Conservation (phyloP, 2,113 vertebrate genomes). For the Pollimyrus isidori region DNA sequence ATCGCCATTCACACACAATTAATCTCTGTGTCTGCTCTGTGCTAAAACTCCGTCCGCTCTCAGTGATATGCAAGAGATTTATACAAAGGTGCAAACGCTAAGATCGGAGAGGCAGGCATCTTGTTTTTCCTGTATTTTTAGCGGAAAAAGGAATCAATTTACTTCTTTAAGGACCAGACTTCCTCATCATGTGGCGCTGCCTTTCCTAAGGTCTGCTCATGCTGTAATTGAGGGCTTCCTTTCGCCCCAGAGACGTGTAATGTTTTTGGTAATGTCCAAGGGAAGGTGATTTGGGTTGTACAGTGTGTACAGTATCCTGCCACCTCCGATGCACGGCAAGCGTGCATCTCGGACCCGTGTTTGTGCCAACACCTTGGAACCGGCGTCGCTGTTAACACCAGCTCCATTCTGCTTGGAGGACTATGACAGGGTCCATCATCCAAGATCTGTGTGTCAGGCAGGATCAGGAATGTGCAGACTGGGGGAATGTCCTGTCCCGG, state of each 20-base stretch:
- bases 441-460: background rate
- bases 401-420: background rate
- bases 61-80: background rate
- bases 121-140: background rate
- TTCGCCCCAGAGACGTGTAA: background rate
- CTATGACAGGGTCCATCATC: background rate
- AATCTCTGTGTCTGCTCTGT: background rate
- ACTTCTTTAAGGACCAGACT: background rate
- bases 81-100: background rate
- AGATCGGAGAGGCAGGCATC: background rate
- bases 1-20: background rate
- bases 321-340: background rate
- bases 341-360: background rate
- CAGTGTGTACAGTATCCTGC: background rate
- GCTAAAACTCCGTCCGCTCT: background rate
- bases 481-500: slow-evolving; percentile 42
- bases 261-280: background rate
- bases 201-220: background rate
- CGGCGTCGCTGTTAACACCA: background rate
- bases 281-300: background rate
- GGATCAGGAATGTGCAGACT: slow-evolving; percentile 25
- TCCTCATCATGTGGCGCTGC: background rate
- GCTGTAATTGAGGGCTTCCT: background rate
- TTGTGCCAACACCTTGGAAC: background rate
- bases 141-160: background rate